Base-by-base conservation (phyloP, 2,888 invertebrate genomes). In the Ceramica pisi region DNA sequence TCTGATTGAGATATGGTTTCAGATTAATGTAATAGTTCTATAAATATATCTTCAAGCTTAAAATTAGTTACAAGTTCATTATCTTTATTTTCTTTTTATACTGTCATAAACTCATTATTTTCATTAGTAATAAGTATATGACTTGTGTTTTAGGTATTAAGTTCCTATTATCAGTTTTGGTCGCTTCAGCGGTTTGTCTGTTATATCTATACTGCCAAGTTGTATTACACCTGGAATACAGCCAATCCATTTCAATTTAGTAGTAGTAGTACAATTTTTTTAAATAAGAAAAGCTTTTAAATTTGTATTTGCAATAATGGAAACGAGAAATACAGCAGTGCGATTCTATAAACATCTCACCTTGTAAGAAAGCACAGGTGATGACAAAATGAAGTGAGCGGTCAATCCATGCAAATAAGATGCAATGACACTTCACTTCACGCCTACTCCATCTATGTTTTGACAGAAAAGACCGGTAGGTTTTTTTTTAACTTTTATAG, bases 1-100 rank as follows among this genome's bases (percentile, higher is more conserved):
- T 75, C 75, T 68, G 14, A 21, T 41, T 75, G 26, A 48, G 16
- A 44, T 60, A 21, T 60, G 9, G 26, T 73, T 48, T 26, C 35
- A 67, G 23, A 38, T 55, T 10, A n/a, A 64, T 48, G 6, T 56
- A 26, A 1, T 44, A 35, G 23, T 50, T 57, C 46, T 69, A 21
- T 44, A 12, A 50, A 70, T 77, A 48, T 44, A 44, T 44, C 9
- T 23, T 56, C 6, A 19, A 26, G n/a, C 4, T 23, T 12, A 5
- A 44, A 35, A 12, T 35, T 46, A 8, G 8, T 19, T 59, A 31
- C 1, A 19, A 16, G 23, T 56, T 57, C 14, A 12, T 38, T 5
- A 21, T 44, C 23, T 9, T 41, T 41, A 12, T 35, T 51, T 73
- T 44, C 3, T 35, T 26, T 19, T 14, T 23, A 21, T 0, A 14